Evolutionary conservation across 2,888 invertebrate genomes (phyloP).

Genomic region (Diarsia brunnea): DNA sequence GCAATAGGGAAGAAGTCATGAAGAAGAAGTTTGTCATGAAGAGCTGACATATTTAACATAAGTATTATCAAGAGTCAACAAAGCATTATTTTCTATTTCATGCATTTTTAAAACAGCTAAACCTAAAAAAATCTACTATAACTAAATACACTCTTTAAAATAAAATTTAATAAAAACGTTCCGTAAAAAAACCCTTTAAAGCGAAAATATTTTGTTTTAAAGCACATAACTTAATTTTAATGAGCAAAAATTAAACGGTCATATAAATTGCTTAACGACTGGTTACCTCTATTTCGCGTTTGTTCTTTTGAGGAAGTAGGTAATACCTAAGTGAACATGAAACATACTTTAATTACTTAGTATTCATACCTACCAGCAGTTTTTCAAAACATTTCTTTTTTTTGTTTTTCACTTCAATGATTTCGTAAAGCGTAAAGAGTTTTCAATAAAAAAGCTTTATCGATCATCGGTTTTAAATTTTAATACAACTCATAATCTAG

Average conservation of each 20-base stretch:
- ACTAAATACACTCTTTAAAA: not conserved
- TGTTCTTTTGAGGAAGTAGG: constrained; percentile 42
- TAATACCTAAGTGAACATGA: constrained; percentile 27
- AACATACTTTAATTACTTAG: constrained; percentile 8
- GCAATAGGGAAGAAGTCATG: not conserved
- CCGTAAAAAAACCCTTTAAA: not conserved
- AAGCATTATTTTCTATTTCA: not conserved
- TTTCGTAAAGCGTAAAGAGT: not conserved
- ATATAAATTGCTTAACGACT: constrained; percentile 28
- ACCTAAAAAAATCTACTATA: not conserved
- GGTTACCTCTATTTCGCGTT: constrained; percentile 30
- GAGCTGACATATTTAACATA: no score
- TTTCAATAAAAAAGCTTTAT: not conserved
- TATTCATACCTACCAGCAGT: not conserved
- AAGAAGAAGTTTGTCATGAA: not conserved
- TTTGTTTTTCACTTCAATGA: not conserved
- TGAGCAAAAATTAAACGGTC: constrained; percentile 22
- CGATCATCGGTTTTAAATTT: not conserved
- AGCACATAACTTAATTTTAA: constrained; percentile 20
- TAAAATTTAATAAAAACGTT: not conserved
- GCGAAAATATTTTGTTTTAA: constrained; percentile 19
- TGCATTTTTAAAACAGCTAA: not conserved
- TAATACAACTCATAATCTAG: not conserved
- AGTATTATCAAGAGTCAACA: not conserved
- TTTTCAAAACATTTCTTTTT: not conserved